A percentile compares a stretch with the other conserved stretches of the same genome.
These are phyloP conservation scores for Drosophila nigricruria DNA, from an alignment of 2,888 invertebrate genomes.

Conservation along the genomic window DNA sequence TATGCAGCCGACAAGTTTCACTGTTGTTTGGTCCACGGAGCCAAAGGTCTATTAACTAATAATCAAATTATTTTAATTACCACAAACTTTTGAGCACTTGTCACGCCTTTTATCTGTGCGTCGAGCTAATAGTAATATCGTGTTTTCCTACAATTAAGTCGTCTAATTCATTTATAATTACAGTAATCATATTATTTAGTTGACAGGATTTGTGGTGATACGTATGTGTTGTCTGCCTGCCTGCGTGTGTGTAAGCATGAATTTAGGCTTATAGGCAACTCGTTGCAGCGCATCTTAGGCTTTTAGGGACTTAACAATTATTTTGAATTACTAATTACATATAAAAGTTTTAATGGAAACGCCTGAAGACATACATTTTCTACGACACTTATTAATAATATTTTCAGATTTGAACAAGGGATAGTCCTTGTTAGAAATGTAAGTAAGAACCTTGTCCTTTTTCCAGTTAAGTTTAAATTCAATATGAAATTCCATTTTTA, in stretches of 20 bases:
- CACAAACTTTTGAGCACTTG: conserved; percentile 56
- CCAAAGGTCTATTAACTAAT: conserved; percentile 48
- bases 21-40: conserved; percentile 15
- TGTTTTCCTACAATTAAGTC: conserved; percentile 45
- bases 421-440: background rate
- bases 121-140: conserved; percentile 56
- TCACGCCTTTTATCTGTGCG: conserved; percentile 33
- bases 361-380: background rate
- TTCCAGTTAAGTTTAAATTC: background rate
- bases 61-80: conserved; percentile 70
- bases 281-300: conserved; percentile 13
- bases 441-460: background rate
- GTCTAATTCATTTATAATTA: conserved; percentile 58
- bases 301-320: conserved; percentile 6
- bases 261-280: conserved; percentile 18
- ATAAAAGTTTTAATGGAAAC: conserved; percentile 10
- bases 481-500: background rate
- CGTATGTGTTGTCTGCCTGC: background rate
- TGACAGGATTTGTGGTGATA: conserved; percentile 25
- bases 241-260: conserved; percentile 4
- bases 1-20: conserved; percentile 16
- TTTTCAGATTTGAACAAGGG: background rate
- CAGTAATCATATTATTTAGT: conserved; percentile 60
- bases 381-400: background rate
- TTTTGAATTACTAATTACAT: conserved; percentile 14